These are phyloP conservation scores for Panagrolaimus sp. DNA, from an alignment of 1,140 invertebrate genomes.

Conservation along the genomic window DNA sequence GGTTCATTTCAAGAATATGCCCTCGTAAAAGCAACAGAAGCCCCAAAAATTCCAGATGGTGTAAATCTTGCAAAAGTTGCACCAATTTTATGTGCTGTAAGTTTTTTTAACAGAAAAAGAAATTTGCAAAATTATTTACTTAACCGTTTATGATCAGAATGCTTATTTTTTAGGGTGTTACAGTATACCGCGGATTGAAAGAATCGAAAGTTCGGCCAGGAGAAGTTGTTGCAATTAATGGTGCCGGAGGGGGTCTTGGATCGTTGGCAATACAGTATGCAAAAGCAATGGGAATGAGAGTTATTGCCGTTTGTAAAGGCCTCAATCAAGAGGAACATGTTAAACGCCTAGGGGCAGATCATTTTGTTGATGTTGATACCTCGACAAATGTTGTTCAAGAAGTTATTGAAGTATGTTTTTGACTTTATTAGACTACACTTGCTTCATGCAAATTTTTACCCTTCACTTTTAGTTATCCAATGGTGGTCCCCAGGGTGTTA, in stretches of 20 bases:
- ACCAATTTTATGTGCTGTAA: constrained; percentile 36
- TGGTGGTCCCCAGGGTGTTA: constrained; percentile 35
- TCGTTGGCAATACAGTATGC: constrained; percentile 39
- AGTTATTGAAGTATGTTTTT: not conserved
- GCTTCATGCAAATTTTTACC: not conserved
- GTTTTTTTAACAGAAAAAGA: not conserved
- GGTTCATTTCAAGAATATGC: constrained; percentile 40
- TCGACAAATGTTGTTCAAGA: constrained; percentile 7
- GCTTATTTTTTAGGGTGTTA: constrained; percentile 29
- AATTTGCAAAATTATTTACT: not conserved
- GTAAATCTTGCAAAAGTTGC: constrained; percentile 27
- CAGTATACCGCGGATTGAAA: constrained; percentile 34
- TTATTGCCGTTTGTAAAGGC: constrained; percentile 30
- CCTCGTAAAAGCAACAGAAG: constrained; percentile 21
- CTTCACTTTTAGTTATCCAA: constrained; percentile 22
- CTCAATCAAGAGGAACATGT: constrained; percentile 30
- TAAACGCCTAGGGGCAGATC: constrained; percentile 32
- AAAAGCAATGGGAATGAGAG: constrained; percentile 32
- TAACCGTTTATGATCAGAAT: not conserved
- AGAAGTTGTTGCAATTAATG: constrained; percentile 32
- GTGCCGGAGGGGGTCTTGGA: constrained; percentile 41
- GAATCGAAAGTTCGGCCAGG: constrained; percentile 30
- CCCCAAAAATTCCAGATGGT: constrained; percentile 26
- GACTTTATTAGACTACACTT: not conserved
- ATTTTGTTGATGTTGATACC: constrained; percentile 24